Evolutionary conservation across 2,888 invertebrate genomes (phyloP), one percentile per base, ranked within the genome.

Genomic region (Bembecia ichneumoniformis): DNA sequence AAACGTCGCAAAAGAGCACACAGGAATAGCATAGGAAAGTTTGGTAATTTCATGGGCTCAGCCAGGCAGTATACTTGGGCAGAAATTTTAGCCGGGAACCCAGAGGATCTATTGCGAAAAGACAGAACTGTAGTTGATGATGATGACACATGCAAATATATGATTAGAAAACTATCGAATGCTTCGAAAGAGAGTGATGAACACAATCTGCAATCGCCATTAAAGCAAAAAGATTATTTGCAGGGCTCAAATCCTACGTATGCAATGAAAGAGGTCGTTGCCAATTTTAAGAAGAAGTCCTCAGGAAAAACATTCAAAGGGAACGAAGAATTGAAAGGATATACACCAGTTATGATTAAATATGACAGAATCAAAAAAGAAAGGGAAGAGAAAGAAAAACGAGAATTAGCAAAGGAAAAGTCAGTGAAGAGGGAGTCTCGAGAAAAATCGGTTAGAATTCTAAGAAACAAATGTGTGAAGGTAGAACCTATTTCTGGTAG

Each of bases 191-290:
- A 82, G 35, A 70, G 58, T 48, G 74, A 65, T 51, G 82, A 78
- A 58, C 77, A 67, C 34, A 77, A 68, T 61, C 63, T 66, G 10
- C 79, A 74, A 48, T 78, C 80, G 1, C 82, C 76, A 0, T 57
- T 80, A 28, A 64, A 78, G 55, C 87, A 79, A 58, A 82, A 74
- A 70, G 87, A 77, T 67, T 90, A 76, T 58, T 69, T 91, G 47
- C 69, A 77, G 48, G 69, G 71, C n/a, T 58, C 88, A 50, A 90
- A 90, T 62, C 93, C 93, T 0, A 94, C 93, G 1, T 90, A 91
- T 46, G 92, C 92, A 1, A 94, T 94, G 93, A 81, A 90, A 54
- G 90, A 91, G 56, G 90, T 93, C 0, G 77, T 91, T 49, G 88
- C 90, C 40, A 89, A 84, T 63, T 90, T 90, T 60, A 89, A 89